A percentile compares a stretch with the other conserved stretches of the same genome.
phyloP scores from a whole-genome alignment of 2,888 invertebrate genomes.

The Dolomedes plantarius region DNA sequence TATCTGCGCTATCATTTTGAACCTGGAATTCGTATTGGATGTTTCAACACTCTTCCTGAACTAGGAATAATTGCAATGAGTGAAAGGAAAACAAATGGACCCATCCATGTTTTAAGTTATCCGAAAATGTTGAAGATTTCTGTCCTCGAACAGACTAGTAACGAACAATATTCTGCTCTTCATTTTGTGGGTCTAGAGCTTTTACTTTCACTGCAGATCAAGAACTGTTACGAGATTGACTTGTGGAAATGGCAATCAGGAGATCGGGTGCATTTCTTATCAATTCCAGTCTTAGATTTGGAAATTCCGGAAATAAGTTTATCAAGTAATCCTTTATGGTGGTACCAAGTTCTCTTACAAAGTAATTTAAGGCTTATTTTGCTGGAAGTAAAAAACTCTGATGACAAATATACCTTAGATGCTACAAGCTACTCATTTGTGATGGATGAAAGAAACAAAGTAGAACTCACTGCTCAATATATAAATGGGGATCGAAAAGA shows the following conservation, averaged over 20 bases:
- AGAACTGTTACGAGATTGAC: conserved; percentile 12
- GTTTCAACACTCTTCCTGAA: background rate
- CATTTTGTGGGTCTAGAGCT: conserved; percentile 19
- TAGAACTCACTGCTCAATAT: background rate
- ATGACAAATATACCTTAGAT: conserved; percentile 22
- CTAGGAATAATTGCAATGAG: conserved; percentile 21
- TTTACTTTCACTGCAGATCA: conserved; percentile 1
- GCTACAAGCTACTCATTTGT: background rate
- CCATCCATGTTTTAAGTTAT: conserved; percentile 10
- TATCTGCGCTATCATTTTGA: background rate
- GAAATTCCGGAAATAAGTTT: background rate
- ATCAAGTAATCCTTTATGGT: conserved; percentile 1
- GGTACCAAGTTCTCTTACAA: conserved; percentile 14
- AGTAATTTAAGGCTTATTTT: conserved; percentile 17
- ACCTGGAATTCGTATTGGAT: conserved; percentile 13
- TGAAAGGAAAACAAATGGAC: background rate
- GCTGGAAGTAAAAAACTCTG: conserved; percentile 12
- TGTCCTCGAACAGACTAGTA: background rate
- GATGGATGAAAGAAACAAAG: background rate
- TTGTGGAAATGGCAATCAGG: conserved; percentile 30
- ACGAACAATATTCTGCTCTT: background rate
- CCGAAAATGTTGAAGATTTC: conserved; percentile 15
- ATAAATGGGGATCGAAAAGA: background rate
- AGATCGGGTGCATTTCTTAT: conserved; percentile 2
- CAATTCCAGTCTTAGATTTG: background rate